Conservation (phyloP, 1,140 invertebrate genomes). For the Caenorhabditis elegans region DNA sequence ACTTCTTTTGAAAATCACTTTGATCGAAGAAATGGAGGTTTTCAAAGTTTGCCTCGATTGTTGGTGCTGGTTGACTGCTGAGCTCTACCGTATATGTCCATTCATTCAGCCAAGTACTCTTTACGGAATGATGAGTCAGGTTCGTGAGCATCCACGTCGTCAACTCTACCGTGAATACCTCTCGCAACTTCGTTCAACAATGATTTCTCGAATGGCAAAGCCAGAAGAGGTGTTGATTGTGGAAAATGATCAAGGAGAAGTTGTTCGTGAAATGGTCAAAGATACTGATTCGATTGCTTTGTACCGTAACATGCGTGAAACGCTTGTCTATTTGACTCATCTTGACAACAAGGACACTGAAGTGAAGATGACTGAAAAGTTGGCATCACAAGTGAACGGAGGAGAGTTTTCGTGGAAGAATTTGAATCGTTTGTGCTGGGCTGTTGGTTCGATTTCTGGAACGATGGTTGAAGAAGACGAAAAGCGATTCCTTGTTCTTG, state of each 20-base stretch:
- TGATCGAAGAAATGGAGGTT: constrained; percentile 98
- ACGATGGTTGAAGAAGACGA: constrained; percentile 99
- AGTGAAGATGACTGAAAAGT: constrained; percentile 96
- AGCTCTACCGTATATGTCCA: constrained; percentile 79
- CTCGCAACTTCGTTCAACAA: constrained; percentile 89
- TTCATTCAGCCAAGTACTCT: constrained; percentile 61
- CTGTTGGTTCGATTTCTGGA: constrained; percentile 97
- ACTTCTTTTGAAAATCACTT: constrained; percentile 92
- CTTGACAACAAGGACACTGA: constrained; percentile 96
- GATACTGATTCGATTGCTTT: constrained; percentile 99
- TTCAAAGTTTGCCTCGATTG: constrained; percentile 97
- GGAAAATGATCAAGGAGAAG: constrained; percentile 99
- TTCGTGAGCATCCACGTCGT: constrained; percentile 8
- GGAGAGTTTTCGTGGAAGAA: constrained; percentile 99
- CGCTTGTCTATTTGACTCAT: constrained; percentile 90
- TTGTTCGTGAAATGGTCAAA: constrained; percentile 98
- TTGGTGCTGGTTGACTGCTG: constrained; percentile 89
- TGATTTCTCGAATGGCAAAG: constrained; percentile 99
- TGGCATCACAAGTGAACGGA: constrained; percentile 98
- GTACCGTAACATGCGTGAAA: constrained; percentile 93
- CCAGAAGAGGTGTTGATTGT: constrained; percentile 99
- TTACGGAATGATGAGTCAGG: background rate
- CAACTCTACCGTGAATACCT: constrained; percentile 72
- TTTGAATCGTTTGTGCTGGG: constrained; percentile 93
- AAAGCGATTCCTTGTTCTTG: constrained; percentile 96